A percentile compares a stretch with the other conserved stretches of the same genome.
phyloP scores from a whole-genome alignment of 2,113 vertebrate species.

The Myodes glareolus region DNA sequence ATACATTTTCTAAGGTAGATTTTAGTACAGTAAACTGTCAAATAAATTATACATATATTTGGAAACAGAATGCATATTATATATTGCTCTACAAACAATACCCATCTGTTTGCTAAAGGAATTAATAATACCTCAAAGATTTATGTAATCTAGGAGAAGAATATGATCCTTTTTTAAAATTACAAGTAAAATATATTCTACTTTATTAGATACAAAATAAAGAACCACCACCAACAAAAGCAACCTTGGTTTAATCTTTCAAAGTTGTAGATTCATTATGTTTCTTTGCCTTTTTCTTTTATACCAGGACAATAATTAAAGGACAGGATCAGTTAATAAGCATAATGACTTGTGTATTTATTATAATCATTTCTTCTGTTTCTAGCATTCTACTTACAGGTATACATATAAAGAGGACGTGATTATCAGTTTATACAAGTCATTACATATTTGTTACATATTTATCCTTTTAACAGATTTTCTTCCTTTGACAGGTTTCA shows the following conservation, averaged over 20 bases:
- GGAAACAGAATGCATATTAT: background rate
- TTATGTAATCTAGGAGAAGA: background rate
- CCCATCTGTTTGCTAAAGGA: background rate
- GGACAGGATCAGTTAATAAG: background rate
- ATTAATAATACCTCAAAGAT: background rate
- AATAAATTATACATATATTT: background rate
- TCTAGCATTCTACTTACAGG: background rate
- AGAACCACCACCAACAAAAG: background rate
- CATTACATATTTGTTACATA: background rate
- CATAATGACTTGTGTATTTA: background rate
- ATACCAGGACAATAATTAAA: background rate
- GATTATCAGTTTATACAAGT: background rate
- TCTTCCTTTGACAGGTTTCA: background rate
- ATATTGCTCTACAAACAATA: constrained; percentile 13
- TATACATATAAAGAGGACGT: background rate
- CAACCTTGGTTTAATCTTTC: constrained; percentile 13
- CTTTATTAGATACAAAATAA: background rate
- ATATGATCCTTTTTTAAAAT: background rate
- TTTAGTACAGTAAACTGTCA: constrained; percentile 12
- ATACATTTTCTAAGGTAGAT: constrained; percentile 35
- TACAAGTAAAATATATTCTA: constrained; percentile 19
- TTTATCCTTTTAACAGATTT: background rate
- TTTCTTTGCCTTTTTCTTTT: background rate
- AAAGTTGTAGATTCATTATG: background rate
- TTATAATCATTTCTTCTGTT: background rate